Percentiles rank a stretch among this genome's conserved stretches.
Conservation (phyloP, 2,113 vertebrate species). For the Saguinus imperator region DNA sequence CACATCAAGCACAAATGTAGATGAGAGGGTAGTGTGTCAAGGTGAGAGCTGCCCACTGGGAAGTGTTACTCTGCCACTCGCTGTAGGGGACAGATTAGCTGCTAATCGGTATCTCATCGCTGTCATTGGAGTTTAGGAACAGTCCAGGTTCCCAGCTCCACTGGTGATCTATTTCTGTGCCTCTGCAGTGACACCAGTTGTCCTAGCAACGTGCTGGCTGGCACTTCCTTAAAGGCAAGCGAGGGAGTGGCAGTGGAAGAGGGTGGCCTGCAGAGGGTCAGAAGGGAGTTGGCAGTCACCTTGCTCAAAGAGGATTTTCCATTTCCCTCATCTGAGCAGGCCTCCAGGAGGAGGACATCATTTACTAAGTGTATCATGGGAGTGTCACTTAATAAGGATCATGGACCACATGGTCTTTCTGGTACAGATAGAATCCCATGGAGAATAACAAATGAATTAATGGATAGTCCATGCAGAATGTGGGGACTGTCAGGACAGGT, state of each 20-base stretch:
- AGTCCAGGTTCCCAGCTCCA: neutral
- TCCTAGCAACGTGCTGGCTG: constrained; percentile 61
- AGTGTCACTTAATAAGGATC: constrained; percentile 55
- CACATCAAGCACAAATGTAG: neutral
- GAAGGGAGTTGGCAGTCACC: constrained; percentile 64
- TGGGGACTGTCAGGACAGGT: neutral
- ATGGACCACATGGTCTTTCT: neutral
- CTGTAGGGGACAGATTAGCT: neutral
- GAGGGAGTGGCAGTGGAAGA: constrained; percentile 7
- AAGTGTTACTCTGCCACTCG: neutral
- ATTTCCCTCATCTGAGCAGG: constrained; percentile 37
- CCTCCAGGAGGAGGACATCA: constrained; percentile 66
- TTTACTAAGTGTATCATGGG: neutral
- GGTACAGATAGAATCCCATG: constrained; percentile 17
- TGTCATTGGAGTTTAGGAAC: neutral
- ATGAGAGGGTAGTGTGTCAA: neutral
- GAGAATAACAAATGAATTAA: constrained; percentile 33
- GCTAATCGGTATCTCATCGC: neutral
- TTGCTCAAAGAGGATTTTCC: constrained; percentile 56
- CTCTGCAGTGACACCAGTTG: neutral
- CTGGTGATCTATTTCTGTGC: constrained; percentile 56
- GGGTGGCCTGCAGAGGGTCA: constrained; percentile 15
- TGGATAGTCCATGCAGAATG: constrained; percentile 42
- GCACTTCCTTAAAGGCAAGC: constrained; percentile 33
- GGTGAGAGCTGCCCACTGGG: neutral